These are phyloP conservation scores for Agrilus cyanescens DNA, from an alignment of 2,888 invertebrate genomes.

Conservation along the genomic window DNA sequence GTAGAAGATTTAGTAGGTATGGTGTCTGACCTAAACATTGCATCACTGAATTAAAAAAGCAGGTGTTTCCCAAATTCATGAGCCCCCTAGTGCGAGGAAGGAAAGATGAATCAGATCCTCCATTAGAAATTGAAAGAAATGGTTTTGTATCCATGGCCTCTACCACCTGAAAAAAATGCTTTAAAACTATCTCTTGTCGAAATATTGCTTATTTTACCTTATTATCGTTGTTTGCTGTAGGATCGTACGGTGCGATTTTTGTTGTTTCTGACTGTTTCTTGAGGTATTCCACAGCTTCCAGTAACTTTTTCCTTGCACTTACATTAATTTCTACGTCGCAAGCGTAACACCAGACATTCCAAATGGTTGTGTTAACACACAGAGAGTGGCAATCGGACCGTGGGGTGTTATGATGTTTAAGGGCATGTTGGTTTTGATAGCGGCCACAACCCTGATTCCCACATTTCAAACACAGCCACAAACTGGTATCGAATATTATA, in stretches of 20 bases:
- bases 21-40: slow-evolving; percentile 86
- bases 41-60: slow-evolving; percentile 94
- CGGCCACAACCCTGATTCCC: slow-evolving; percentile 67
- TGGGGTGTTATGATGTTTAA: slow-evolving; percentile 61
- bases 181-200: not conserved
- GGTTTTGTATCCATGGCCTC: slow-evolving; percentile 3
- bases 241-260: slow-evolving; percentile 3
- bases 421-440: slow-evolving; percentile 54
- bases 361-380: slow-evolving; percentile 57
- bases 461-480: slow-evolving; percentile 77
- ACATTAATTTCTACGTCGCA: slow-evolving; percentile 60
- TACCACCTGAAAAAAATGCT: slow-evolving; percentile 4
- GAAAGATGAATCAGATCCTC: slow-evolving; percentile 2
- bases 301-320: slow-evolving; percentile 50
- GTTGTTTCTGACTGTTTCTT: slow-evolving; percentile 40
- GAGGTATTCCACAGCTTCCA: slow-evolving; percentile 63
- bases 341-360: slow-evolving; percentile 68
- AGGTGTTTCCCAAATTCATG: slow-evolving; percentile 88
- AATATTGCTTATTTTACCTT: slow-evolving; percentile 15
- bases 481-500: slow-evolving; percentile 37
- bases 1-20: slow-evolving; percentile 53
- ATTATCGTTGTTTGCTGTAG: slow-evolving; percentile 6
- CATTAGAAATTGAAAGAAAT: slow-evolving; percentile 14
- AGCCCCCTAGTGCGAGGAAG: slow-evolving; percentile 61
- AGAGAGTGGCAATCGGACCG: slow-evolving; percentile 66